Evolutionary conservation across 2,113 vertebrate species (phyloP), one percentile per base, ranked within the genome.

Genomic region (Passer montanus): DNA sequence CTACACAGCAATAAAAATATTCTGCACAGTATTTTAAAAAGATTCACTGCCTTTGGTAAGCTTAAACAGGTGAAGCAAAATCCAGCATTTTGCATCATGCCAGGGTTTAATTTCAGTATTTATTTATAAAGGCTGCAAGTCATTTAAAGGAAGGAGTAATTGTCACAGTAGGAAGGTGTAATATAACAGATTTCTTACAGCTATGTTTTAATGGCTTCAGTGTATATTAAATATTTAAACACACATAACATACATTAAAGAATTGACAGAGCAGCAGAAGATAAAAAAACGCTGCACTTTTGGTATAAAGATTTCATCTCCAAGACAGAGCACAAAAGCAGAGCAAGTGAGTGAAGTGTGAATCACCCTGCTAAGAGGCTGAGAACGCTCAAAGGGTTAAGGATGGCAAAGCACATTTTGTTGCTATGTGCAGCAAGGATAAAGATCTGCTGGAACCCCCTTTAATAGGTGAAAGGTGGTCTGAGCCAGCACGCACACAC

Each of bases 391-490:
- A 93, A 97, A 96, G 96, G 92, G 97, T 98, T 98, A 98, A 98
- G 90, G 66, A 97, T 70, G 75, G 89, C 92, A 96, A 97, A 81
- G 95, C 91, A 95, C 49, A 96, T 96, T 96, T 97, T 86, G 96
- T 98, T 98, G 97, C 97, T 98, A 97, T 91, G 96, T 97, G 94
- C 95, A 96, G 96, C 91, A 92, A 84, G 93, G 78, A 96, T 93
- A 85, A 93, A 91, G 88, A 97, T 92, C 92, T 88, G 30, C 90
- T 74, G 97, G 93, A 97, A 94, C 96, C 97, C 97, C 97, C 95
- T 95, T 96, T 93, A 94, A 91, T 79, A 97, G 96, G 97, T 97
- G 97, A 97, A 96, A 92, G 92, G 96, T 98, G 96, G 97, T 97
- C 95, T 98, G 97, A 97, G 80, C 97, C 97, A 92, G 92, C 96